These are phyloP conservation scores for Drosophila seguyi DNA, from an alignment of 1,140 invertebrate genomes.

Conservation along the genomic window DNA sequence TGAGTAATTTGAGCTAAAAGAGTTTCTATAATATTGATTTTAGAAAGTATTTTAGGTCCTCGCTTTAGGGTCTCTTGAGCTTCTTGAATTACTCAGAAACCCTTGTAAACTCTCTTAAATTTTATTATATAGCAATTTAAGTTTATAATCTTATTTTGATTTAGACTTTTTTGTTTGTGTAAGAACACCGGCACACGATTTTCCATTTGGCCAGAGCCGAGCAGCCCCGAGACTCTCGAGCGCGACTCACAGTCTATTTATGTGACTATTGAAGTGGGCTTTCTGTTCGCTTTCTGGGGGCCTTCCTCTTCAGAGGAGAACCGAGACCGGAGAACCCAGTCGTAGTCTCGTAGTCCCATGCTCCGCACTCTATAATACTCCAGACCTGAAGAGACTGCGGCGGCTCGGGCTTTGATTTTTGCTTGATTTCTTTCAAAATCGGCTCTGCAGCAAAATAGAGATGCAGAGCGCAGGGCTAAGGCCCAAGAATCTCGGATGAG, in stretches of 20 bases:
- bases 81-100: not conserved
- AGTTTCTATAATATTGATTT: not conserved
- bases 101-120: not conserved
- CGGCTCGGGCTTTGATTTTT: constrained; percentile 81
- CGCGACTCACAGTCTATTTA: constrained; percentile 79
- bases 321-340: not conserved
- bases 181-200: constrained; percentile 65
- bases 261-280: constrained; percentile 81
- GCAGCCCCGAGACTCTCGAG: constrained; percentile 55
- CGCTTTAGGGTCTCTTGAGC: fast-evolving
- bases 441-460: constrained; percentile 70
- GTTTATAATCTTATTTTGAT: not conserved
- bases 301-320: constrained; percentile 42
- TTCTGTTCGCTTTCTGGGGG: constrained; percentile 37
- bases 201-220: constrained; percentile 58
- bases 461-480: constrained; percentile 58
- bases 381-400: constrained; percentile 49
- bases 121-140: not conserved
- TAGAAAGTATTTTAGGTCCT: too few relatives aligned
- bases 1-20: not conserved
- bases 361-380: constrained; percentile 41
- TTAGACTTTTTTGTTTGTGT: constrained; percentile 1
- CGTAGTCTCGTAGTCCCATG: constrained; percentile 30
- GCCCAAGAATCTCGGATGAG: constrained; percentile 15
- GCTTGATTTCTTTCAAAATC: constrained; percentile 84